These are phyloP conservation scores for Dicroscelio sp. DNA, from an alignment of 2,888 invertebrate species.

Conservation along the genomic window DNA sequence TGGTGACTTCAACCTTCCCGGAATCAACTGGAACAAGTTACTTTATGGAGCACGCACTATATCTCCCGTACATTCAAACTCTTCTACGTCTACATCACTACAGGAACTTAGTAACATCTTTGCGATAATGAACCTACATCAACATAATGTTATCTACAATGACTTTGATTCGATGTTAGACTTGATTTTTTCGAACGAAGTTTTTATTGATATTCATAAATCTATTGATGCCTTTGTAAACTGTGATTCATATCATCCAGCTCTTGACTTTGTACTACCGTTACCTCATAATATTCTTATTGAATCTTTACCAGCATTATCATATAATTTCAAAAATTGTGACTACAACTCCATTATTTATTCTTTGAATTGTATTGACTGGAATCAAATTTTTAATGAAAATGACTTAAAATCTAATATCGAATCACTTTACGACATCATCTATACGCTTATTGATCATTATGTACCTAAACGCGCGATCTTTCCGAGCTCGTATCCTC, in stretches of 20 bases:
- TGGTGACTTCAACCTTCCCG: no score
- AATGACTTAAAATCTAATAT: background rate
- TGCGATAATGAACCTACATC: background rate
- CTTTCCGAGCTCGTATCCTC: background rate
- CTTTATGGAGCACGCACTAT: no score
- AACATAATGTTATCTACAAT: background rate
- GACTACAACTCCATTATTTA: background rate
- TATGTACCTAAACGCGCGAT: background rate
- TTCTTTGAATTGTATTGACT: background rate
- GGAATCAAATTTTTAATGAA: background rate
- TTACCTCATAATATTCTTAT: background rate
- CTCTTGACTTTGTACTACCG: background rate
- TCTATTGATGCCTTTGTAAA: background rate
- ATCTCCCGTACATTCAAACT: no score
- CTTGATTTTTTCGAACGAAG: background rate
- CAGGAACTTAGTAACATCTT: background rate
- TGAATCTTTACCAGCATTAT: background rate
- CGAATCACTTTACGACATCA: background rate
- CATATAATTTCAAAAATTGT: background rate
- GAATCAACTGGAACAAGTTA: no score
- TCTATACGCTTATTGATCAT: background rate
- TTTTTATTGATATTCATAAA: background rate
- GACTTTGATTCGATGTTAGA: background rate
- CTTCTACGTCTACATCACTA: no score
- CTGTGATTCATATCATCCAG: background rate